Base-by-base conservation (phyloP, 2,888 invertebrate genomes). In the Marronus borbonicus region DNA sequence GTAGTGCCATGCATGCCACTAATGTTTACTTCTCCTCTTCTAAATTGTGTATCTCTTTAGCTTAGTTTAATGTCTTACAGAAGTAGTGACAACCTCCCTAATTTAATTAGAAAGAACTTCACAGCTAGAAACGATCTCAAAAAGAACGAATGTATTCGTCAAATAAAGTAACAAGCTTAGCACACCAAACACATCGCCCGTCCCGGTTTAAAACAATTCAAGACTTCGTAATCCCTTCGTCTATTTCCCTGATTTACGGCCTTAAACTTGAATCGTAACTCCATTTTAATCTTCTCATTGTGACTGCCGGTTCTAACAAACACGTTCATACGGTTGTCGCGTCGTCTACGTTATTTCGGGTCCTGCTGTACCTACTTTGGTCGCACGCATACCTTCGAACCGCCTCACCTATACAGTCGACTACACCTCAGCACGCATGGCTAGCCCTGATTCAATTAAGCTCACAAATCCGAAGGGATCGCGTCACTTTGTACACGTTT, bases 281-380 rank as follows among this genome's bases (percentile, higher is more conserved):
- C 78, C 81, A 80, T 80, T 81, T 82, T 82, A 81, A 82, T 80
- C 78, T 80, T 82, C 80, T 80, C 74, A 77, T 77, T 81, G 81
- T 79, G 78, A 72, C 64, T 80, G 77, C 76, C 78, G 58, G 62
- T 79, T 81, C 76, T 80, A 81, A 81, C 79, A 80, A 81, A 81
- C 79, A 80, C 76, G 79, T 36, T 36, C 39, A 14, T 36, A 70
- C 17, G 39, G 55, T 8, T 31, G 36, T 55, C 55, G 10, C 58
- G 55, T 8, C 55, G 36, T 58, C 55, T 17, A 36, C 55, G 36
- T 36, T 12, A 39, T 70, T 70, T 55, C 36, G 1, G 12, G 14
- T 55, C n/a, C n/a, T 31, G 8, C 36, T 31, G 17, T 55, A 17
- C 10, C 31, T 36, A 36, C 31, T n/a, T 5, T 55, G 20, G 14